Percentiles rank a stretch among this genome's conserved stretches.
Conservation (phyloP, 1,140 invertebrate species). For the Steinernema khuongi region DNA sequence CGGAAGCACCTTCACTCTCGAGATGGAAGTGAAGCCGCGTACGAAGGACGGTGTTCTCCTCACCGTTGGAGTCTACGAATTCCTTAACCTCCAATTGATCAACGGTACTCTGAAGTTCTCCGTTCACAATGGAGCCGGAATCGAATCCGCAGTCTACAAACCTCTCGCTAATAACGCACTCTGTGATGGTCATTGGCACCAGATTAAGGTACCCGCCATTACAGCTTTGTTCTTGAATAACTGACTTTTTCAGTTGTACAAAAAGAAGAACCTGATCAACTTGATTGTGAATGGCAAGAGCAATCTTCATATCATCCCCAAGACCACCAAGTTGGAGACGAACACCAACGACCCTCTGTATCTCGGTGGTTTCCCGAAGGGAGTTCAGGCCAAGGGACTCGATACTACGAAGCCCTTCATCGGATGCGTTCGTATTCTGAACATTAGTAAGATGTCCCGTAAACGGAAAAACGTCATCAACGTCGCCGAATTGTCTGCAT, state of each 20-base stretch:
- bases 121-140: conserved; percentile 77
- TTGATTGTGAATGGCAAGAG: conserved; percentile 74
- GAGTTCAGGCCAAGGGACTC: conserved; percentile 43
- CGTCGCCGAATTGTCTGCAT: conserved; percentile 21
- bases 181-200: conserved; percentile 91
- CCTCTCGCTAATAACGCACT: conserved; percentile 69
- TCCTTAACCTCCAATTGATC: conserved; percentile 77
- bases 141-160: conserved; percentile 70
- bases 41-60: conserved; percentile 72
- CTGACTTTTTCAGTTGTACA: conserved; percentile 67
- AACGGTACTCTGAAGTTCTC: conserved; percentile 72
- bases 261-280: conserved; percentile 75
- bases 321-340: conserved; percentile 69
- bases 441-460: conserved; percentile 33
- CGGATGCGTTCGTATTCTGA: conserved; percentile 33
- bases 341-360: conserved; percentile 78
- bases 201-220: conserved; percentile 69
- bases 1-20: conserved; percentile 66
- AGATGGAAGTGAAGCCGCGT: conserved; percentile 80
- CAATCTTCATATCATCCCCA: conserved; percentile 67
- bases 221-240: background rate
- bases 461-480: conserved; percentile 30
- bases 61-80: conserved; percentile 73
- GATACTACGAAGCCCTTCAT: conserved; percentile 23
- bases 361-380: conserved; percentile 75